Conservation (phyloP, 2,888 invertebrate species). For the Crioceris asparagi region DNA sequence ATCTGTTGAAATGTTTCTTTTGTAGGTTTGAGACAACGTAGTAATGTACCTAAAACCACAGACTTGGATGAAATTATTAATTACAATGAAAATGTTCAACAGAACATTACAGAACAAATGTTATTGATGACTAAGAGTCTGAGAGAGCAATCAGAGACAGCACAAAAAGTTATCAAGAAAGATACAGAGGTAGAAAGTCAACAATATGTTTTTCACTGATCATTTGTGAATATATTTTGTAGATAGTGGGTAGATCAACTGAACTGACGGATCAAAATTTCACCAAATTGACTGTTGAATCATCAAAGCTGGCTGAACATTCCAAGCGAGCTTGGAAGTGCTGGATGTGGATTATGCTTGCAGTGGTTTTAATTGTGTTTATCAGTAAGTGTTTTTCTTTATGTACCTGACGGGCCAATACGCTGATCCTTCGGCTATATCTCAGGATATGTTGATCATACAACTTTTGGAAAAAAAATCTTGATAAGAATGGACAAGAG, state of each 20-base stretch:
- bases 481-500: too few species aligned
- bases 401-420: too few species aligned
- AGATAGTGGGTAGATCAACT: slow-evolving; percentile 66
- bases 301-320: slow-evolving; percentile 72
- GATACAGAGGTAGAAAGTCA: slow-evolving; percentile 86
- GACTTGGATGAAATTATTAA: slow-evolving; percentile 75
- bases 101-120: slow-evolving; percentile 90
- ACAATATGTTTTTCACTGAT: too few species aligned
- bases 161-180: slow-evolving; percentile 79
- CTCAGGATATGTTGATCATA: too few species aligned
- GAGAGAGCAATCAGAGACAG: slow-evolving; percentile 82
- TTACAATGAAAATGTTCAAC: slow-evolving; percentile 82
- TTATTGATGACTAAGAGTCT: slow-evolving; percentile 75
- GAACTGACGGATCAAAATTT: slow-evolving; percentile 72
- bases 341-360: slow-evolving; percentile 89
- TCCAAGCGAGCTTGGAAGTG: slow-evolving; percentile 84
- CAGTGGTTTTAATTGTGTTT: slow-evolving; percentile 75
- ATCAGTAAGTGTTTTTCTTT: slow-evolving; percentile 54
- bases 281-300: slow-evolving; percentile 65
- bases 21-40: slow-evolving; percentile 42
- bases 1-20: slow-evolving; percentile 2
- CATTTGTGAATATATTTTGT: too few species aligned
- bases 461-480: too few species aligned
- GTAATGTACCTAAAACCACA: slow-evolving; percentile 42
- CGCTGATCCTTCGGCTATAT: too few species aligned